A percentile compares a stretch with the other conserved stretches of the same genome.
phyloP scores from a whole-genome alignment of 2,113 vertebrate species.

The Ceyx melanurus region DNA sequence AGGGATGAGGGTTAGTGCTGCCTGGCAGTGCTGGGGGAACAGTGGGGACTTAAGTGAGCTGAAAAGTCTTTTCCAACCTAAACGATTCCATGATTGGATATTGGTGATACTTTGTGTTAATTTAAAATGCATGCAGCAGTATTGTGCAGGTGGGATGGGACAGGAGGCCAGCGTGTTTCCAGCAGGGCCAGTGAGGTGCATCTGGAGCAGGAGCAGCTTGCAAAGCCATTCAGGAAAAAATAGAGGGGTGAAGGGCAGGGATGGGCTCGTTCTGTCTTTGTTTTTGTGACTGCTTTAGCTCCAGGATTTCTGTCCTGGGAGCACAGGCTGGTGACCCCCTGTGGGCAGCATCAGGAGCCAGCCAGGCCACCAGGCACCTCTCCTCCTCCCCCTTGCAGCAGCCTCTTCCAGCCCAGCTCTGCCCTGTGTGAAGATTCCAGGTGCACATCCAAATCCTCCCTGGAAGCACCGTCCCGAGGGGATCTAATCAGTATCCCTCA shows the following conservation, averaged over 20 bases:
- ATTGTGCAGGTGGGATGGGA: not conserved
- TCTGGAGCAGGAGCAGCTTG: conserved; percentile 34
- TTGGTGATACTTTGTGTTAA: not conserved
- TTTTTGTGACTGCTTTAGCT: not conserved
- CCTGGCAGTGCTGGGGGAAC: not conserved
- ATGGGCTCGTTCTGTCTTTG: not conserved
- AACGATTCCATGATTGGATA: not conserved
- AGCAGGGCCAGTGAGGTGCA: not conserved
- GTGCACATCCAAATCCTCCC: not conserved
- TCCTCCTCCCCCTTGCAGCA: not conserved
- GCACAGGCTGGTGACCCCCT: not conserved
- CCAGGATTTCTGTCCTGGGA: not conserved
- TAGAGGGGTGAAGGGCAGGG: not conserved
- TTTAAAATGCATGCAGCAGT: not conserved
- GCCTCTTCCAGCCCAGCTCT: not conserved
- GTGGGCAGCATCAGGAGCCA: not conserved
- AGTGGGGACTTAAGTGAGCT: not conserved
- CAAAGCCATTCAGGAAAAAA: conserved; percentile 33
- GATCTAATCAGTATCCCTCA: not conserved
- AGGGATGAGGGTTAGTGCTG: not conserved
- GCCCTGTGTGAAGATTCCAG: too few species aligned
- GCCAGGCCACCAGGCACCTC: not conserved
- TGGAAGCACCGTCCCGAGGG: not conserved
- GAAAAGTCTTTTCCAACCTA: not conserved
- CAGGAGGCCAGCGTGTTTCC: not conserved